Conservation (phyloP, 1,140 invertebrate genomes). For the Eueides isabella region DNA sequence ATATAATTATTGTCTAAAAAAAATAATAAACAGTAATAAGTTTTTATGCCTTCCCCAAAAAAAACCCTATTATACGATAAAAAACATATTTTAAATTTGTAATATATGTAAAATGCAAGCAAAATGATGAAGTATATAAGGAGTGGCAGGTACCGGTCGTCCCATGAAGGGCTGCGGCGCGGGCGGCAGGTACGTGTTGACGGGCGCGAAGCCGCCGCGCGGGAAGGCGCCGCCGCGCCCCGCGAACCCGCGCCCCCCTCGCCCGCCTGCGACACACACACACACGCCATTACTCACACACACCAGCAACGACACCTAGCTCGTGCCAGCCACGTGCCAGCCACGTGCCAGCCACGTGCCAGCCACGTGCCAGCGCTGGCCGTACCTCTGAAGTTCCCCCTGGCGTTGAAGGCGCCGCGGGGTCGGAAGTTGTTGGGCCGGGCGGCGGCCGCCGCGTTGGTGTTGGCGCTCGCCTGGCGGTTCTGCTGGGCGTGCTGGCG, state of each 20-base stretch:
- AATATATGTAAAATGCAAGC: not conserved
- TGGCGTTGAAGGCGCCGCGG: constrained; percentile 60
- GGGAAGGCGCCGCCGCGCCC: constrained; percentile 66
- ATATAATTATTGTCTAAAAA: too few species aligned
- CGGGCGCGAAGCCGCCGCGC: constrained; percentile 69
- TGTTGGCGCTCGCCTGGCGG: constrained; percentile 55
- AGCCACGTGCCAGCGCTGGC: too few species aligned
- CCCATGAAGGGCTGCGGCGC: constrained; percentile 72
- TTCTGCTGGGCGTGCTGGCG: constrained; percentile 63
- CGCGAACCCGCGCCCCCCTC: constrained; percentile 65
- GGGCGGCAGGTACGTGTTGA: constrained; percentile 70
- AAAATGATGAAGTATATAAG: too few species aligned
- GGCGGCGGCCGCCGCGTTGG: constrained; percentile 40
- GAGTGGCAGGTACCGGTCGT: constrained; percentile 63
- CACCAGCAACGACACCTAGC: too few species aligned
- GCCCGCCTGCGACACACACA: constrained; percentile 50
- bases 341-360: too few species aligned
- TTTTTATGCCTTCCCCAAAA: too few species aligned
- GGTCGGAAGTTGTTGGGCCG: constrained; percentile 66
- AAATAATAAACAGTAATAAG: too few species aligned
- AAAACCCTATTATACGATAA: too few species aligned
- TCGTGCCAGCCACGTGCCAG: too few species aligned
- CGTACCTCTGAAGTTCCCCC: constrained; percentile 70
- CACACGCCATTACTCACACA: too few species aligned
- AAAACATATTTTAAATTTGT: too few species aligned